phyloP scores from a whole-genome alignment of 2,797 vertebrate species.

The Myoxocephalus aenaeus region DNA sequence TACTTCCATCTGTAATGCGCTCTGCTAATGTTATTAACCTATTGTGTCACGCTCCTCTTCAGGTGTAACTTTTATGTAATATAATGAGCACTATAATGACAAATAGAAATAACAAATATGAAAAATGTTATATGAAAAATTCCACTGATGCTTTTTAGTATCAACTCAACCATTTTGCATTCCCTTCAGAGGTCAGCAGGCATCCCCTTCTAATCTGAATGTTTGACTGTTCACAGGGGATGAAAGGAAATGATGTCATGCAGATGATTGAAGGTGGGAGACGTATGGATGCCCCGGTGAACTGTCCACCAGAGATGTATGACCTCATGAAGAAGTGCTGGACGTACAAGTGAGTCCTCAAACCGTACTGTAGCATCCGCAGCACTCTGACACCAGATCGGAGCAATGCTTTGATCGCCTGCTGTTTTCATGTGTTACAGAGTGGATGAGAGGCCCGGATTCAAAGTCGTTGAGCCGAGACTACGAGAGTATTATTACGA shows the following conservation, averaged over 20 bases:
- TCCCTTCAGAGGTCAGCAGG: neutral
- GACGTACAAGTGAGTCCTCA: constrained; percentile 89
- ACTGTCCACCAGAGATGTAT: constrained; percentile 91
- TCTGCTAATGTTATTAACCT: neutral
- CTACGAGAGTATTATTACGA: constrained; percentile 96
- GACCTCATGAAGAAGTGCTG: constrained; percentile 94
- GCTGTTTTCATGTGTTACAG: constrained; percentile 76
- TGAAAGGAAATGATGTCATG: constrained; percentile 95
- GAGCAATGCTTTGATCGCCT: neutral
- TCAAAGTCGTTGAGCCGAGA: constrained; percentile 87
- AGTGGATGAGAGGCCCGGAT: constrained; percentile 87
- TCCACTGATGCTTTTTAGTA: neutral
- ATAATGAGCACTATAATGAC: neutral
- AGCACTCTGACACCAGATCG: neutral
- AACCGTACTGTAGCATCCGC: neutral
- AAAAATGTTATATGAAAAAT: neutral
- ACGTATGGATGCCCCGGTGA: constrained; percentile 87
- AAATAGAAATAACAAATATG: neutral
- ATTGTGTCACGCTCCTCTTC: neutral
- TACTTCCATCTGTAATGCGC: neutral
- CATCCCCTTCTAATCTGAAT: neutral
- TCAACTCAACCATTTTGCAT: neutral
- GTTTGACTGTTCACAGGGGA: constrained; percentile 83
- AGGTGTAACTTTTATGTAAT: neutral
- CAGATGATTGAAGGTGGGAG: constrained; percentile 92